These are phyloP conservation scores for Phyllotreta cruciferae DNA, from an alignment of 2,888 invertebrate genomes.

Conservation along the genomic window DNA sequence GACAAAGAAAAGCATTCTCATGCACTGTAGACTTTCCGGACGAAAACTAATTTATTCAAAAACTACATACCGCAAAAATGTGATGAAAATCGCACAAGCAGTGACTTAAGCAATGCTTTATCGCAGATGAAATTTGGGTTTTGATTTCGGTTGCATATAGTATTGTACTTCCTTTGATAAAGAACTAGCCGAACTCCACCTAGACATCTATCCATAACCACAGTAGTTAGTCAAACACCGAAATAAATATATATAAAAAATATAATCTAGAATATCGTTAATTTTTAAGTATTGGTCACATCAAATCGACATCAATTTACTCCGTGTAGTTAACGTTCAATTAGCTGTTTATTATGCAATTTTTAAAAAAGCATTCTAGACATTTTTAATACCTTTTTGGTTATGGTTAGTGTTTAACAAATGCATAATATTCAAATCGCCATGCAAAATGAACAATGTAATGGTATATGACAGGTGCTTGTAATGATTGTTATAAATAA, in stretches of 20 bases:
- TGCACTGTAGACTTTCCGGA: background rate
- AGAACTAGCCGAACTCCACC: constrained; percentile 70
- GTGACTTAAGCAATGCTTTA: constrained; percentile 44
- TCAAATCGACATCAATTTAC: too few relatives aligned
- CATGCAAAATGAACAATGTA: constrained; percentile 3
- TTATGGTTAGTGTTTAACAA: constrained; percentile 12
- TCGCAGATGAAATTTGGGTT: constrained; percentile 56
- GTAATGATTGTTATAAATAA: background rate
- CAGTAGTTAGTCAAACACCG: constrained; percentile 41
- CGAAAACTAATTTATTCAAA: constrained; percentile 6
- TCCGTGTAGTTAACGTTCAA: too few relatives aligned
- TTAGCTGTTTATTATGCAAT: background rate
- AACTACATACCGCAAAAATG: constrained; percentile 43
- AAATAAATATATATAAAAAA: constrained; percentile 11
- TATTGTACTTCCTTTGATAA: constrained; percentile 68
- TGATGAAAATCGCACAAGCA: constrained; percentile 40
- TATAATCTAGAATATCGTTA: background rate
- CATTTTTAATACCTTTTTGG: constrained; percentile 5
- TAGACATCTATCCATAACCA: constrained; percentile 68
- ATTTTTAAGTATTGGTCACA: too few relatives aligned
- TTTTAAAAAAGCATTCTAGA: constrained; percentile 9
- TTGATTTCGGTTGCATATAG: constrained; percentile 62
- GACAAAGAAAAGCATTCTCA: too few relatives aligned
- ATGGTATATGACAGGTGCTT: background rate
- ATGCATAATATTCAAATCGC: background rate